phyloP scores from a whole-genome alignment of 2,797 vertebrate genomes.

The Uromys caudimaculatus region DNA sequence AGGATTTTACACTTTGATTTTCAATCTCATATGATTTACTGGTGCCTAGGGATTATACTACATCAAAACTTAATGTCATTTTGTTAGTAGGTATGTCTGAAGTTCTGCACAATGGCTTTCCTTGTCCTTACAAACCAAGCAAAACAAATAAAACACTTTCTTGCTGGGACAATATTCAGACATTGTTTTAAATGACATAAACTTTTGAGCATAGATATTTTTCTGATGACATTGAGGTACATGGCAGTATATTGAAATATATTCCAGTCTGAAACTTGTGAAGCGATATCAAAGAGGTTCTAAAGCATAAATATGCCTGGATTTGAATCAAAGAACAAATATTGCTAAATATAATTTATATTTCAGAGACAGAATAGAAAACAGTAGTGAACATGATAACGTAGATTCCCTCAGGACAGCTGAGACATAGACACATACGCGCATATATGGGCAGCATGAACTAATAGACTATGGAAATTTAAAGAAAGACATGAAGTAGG shows the following conservation, averaged over 20 bases:
- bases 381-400: background rate
- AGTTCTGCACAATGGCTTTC: conserved; percentile 19
- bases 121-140: conserved; percentile 31
- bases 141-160: conserved; percentile 69
- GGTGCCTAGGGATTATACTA: background rate
- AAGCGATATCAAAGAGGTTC: background rate
- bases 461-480: background rate
- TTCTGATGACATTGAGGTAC: conserved; percentile 8
- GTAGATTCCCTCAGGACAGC: background rate
- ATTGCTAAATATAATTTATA: background rate
- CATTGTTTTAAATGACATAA: conserved; percentile 43
- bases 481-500: background rate
- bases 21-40: conserved; percentile 52
- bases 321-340: conserved; percentile 62
- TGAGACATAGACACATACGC: background rate
- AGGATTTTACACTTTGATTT: conserved; percentile 13
- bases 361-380: conserved; percentile 36
- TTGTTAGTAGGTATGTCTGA: conserved; percentile 60
- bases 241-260: background rate
- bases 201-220: background rate
- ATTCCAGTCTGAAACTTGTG: conserved; percentile 33
- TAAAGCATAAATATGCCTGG: conserved; percentile 44
- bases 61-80: conserved; percentile 68
- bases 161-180: background rate
- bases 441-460: too few species aligned